Conservation (phyloP, 30 jellyfish, hydroid and myxozoan genomes). For the Pelagia noctiluca region DNA sequence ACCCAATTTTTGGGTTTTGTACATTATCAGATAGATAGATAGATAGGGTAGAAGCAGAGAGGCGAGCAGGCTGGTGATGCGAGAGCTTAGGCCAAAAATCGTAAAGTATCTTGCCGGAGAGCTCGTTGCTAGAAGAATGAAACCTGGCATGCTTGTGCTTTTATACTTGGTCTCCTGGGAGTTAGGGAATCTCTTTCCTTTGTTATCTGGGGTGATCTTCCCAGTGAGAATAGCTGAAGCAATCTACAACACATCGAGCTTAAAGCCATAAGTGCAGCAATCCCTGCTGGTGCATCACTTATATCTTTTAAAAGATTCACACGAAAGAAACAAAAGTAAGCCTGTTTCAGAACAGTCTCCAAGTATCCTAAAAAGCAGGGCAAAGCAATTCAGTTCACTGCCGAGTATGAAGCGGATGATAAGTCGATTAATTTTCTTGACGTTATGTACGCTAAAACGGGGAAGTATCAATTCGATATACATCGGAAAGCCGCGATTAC, state of each 20-base stretch:
- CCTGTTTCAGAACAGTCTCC: conserved; percentile 14
- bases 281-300: not conserved
- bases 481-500: conserved; percentile 35
- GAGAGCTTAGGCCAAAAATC: no score
- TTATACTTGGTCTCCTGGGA: no score
- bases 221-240: conserved; percentile 8
- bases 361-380: conserved; percentile 18
- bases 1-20: no score
- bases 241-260: conserved; percentile 4
- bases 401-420: conserved; percentile 22
- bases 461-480: conserved; percentile 9
- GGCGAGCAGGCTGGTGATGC: no score
- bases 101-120: no score
- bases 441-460: conserved; percentile 18
- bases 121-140: no score
- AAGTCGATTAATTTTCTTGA: conserved; percentile 16
- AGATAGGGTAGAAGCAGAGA: no score
- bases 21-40: no score
- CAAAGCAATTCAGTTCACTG: conserved; percentile 21
- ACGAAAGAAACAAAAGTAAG: not conserved
- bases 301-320: conserved; percentile 34
- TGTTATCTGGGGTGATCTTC: no score
- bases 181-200: no score
- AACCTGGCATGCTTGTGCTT: no score
- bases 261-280: not conserved